Evolutionary conservation across 2,113 vertebrate species (phyloP).

Genomic region (Symphodus melops): DNA sequence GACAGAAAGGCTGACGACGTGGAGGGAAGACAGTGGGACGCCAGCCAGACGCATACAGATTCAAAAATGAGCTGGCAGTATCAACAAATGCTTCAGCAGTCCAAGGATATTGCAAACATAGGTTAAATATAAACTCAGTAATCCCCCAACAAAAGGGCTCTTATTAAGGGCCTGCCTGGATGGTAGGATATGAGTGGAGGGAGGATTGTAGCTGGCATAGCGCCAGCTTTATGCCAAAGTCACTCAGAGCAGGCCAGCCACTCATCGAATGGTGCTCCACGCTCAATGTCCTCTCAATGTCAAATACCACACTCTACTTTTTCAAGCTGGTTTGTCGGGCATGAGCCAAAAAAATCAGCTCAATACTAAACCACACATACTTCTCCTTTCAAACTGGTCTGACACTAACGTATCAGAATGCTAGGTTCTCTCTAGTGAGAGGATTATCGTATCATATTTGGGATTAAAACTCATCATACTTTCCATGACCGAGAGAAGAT

Average conservation of each 20-base stretch:
- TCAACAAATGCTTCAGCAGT: conserved; percentile 30
- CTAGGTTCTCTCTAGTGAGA: no score
- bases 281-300: conserved; percentile 54
- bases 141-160: conserved; percentile 62
- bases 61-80: conserved; percentile 18
- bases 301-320: conserved; percentile 42
- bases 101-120: conserved; percentile 40
- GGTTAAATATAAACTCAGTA: conserved; percentile 71
- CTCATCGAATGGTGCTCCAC: conserved; percentile 1
- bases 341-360: neutral
- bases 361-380: neutral
- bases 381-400: conserved; percentile 20
- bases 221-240: conserved; percentile 38
- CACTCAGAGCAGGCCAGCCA: conserved; percentile 15
- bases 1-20: conserved; percentile 31
- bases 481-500: conserved; percentile 53
- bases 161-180: conserved; percentile 41
- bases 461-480: conserved; percentile 20
- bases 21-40: conserved; percentile 25
- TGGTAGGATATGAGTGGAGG: conserved; percentile 14
- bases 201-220: conserved; percentile 47
- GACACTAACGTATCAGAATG: conserved; percentile 24
- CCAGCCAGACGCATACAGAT: conserved; percentile 37
- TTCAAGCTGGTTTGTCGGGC: conserved; percentile 29
- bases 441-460: no score